Evolutionary conservation across 1,140 invertebrate species (phyloP), one percentile per base, ranked within the genome.

Genomic region (Drosophila bocqueti): DNA sequence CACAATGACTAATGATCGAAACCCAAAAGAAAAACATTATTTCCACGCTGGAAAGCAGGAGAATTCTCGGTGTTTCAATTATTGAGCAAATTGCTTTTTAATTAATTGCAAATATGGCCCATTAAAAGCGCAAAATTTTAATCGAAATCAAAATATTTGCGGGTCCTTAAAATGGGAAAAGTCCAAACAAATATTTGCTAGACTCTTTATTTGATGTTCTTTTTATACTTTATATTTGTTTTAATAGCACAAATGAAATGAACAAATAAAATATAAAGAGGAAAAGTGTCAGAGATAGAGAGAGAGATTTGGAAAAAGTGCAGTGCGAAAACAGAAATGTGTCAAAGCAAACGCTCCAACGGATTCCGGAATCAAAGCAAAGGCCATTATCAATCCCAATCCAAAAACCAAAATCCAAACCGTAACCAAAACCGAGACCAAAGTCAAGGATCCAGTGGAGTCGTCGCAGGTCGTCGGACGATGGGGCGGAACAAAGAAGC

Each of bases 401-500:
- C 52, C 40, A 42, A 50, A 34, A 50, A 52, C 50, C 57, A 26
- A 46, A 50, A 65, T 50, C n/a, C 13, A 71, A 46, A 54, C 40
- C 46, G n/a, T 45, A 59, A 59, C 63, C 29, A 16, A 42, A 59
- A 73, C 42, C 52, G 9, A 58, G 40, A 42, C 47, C 62, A 76
- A 68, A 77, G 63, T 58, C 75, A 72, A 72, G 83, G 76, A 86
- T 87, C 79, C 78, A 87, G 76, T 57, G 75, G 38, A 80, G 60
- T 59, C 52, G 58, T 58, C 58, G 64, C 34, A 34, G 54, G 67
- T 63, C 47, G 75, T 40, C 59, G 69, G 43, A 75, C 68, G 72
- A 84, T 89, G 85, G 67, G 68, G 47, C 85, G 79, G 81, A 75
- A 89, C 74, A 81, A 85, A 86, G 71, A 73, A 81, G 40, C 54